These are phyloP conservation scores for Sturnus vulgaris DNA, from an alignment of 2,113 vertebrate species.

Conservation along the genomic window DNA sequence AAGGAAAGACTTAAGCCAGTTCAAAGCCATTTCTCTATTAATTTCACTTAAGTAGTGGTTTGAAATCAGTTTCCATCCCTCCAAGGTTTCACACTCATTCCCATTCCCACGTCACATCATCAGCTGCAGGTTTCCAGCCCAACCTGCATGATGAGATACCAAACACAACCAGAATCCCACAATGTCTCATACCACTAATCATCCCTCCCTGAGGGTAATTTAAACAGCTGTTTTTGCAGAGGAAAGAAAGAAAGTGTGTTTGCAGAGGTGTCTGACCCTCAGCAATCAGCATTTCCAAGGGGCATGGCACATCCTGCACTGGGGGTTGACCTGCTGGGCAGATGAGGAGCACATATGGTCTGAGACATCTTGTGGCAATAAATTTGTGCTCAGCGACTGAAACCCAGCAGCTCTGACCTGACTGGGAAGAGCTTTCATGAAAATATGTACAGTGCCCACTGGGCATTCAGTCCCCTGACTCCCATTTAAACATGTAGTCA, in stretches of 20 bases:
- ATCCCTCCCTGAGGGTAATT: not conserved
- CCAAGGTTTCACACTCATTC: not conserved
- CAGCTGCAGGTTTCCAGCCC: not conserved
- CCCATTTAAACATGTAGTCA: not conserved
- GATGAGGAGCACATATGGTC: not conserved
- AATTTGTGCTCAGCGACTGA: not conserved
- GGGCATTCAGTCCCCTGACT: not conserved
- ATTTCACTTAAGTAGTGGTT: not conserved
- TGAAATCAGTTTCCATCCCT: not conserved
- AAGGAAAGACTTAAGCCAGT: not conserved
- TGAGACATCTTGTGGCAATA: not conserved
- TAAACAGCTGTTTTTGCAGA: not conserved
- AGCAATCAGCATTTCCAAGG: not conserved
- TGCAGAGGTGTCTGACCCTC: not conserved
- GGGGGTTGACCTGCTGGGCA: not conserved
- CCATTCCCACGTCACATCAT: not conserved
- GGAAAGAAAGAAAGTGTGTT: not conserved
- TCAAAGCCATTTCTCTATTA: not conserved
- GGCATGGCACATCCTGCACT: not conserved
- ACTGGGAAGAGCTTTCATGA: not conserved
- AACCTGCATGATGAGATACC: accelerated
- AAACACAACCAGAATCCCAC: not conserved
- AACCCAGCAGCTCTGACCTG: not conserved
- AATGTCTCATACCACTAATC: not conserved
- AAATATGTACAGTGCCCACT: not conserved